These are phyloP conservation scores for Plagodis dolabraria DNA, from an alignment of 2,888 invertebrate genomes.

Conservation along the genomic window DNA sequence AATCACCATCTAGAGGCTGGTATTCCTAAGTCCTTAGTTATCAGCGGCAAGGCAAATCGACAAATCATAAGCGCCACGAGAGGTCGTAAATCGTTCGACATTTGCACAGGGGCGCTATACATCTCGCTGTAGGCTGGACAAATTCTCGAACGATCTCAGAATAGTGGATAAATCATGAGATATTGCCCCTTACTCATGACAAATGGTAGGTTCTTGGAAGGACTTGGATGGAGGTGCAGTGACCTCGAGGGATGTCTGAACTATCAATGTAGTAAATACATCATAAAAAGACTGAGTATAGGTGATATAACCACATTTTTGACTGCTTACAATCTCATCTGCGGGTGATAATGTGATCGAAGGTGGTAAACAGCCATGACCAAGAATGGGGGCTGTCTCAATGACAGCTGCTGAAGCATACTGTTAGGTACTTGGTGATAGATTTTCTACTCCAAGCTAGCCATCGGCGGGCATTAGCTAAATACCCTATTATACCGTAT, in stretches of 20 bases:
- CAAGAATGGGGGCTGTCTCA: too few species aligned
- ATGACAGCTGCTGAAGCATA: too few species aligned
- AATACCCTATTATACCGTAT: too few species aligned
- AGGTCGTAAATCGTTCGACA: conserved; percentile 65
- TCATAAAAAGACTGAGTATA: too few species aligned
- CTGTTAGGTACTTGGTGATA: too few species aligned
- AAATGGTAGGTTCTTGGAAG: conserved; percentile 32
- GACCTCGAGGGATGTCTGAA: conserved; percentile 3
- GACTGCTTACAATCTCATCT: too few species aligned
- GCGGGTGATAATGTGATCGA: too few species aligned
- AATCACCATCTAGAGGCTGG: conserved; percentile 24
- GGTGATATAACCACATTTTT: too few species aligned
- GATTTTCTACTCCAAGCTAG: too few species aligned
- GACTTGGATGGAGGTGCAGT: conserved; percentile 7
- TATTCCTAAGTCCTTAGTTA: conserved; percentile 43
- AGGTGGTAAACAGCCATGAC: too few species aligned
- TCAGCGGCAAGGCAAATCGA: conserved; percentile 45
- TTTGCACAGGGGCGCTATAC: conserved; percentile 58
- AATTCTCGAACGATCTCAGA: conserved; percentile 59
- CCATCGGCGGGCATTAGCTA: too few species aligned
- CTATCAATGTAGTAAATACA: not conserved
- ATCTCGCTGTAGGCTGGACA: conserved; percentile 64
- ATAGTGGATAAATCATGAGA: conserved; percentile 61
- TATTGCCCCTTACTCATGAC: conserved; percentile 51
- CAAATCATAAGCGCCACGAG: conserved; percentile 58